Evolutionary conservation across 2,113 vertebrate species (phyloP).

Genomic region (Xenopus borealis): DNA sequence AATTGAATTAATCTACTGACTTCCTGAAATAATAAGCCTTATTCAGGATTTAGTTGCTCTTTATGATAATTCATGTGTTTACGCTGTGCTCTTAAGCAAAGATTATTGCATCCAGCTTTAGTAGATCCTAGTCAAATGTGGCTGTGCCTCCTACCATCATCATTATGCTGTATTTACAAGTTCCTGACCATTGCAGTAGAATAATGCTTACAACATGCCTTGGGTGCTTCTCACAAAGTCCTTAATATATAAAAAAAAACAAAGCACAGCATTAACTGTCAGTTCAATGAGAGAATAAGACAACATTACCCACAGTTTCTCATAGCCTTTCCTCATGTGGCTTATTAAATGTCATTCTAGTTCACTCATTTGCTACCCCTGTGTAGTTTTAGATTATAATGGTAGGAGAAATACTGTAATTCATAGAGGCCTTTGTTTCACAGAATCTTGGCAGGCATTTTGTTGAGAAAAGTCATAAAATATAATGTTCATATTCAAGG

Average conservation of each 20-base stretch:
- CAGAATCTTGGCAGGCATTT: not conserved
- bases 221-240: too few relatives aligned
- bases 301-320: constrained; percentile 10
- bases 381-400: constrained; percentile 14
- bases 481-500: constrained; percentile 1
- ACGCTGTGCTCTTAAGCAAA: too few relatives aligned
- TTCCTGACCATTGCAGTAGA: too few relatives aligned
- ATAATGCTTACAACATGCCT: too few relatives aligned
- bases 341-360: constrained; percentile 5
- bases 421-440: not conserved
- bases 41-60: too few relatives aligned
- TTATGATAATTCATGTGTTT: too few relatives aligned
- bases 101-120: too few relatives aligned
- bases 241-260: not conserved
- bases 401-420: constrained; percentile 3
- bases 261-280: constrained; percentile 3
- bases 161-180: too few relatives aligned
- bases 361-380: constrained; percentile 7
- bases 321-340: constrained; percentile 3
- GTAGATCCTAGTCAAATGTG: too few relatives aligned
- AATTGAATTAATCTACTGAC: too few relatives aligned
- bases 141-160: too few relatives aligned
- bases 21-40: too few relatives aligned
- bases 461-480: not conserved
- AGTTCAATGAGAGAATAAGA: constrained; percentile 2